phyloP scores from a whole-genome alignment of 2,113 vertebrate species.

The Sprattus sprattus region DNA sequence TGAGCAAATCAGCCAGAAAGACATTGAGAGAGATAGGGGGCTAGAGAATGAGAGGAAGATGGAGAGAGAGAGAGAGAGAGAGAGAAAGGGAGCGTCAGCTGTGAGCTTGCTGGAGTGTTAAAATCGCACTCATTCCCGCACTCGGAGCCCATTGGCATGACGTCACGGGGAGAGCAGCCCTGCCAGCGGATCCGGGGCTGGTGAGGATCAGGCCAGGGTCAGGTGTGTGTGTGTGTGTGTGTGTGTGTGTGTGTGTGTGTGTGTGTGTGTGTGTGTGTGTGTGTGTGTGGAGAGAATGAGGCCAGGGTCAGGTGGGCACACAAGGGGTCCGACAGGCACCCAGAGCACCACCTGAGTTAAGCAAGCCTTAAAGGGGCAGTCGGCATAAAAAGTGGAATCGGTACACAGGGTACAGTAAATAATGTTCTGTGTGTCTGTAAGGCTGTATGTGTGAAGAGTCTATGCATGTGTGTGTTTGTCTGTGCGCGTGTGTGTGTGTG shows the following conservation, averaged over 20 bases:
- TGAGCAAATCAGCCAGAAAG: background rate
- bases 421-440: background rate
- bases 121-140: background rate
- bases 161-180: background rate
- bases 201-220: too few species aligned
- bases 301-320: background rate
- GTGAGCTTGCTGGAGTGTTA: constrained; percentile 14
- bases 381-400: background rate
- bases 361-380: background rate
- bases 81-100: background rate
- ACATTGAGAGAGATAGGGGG: background rate
- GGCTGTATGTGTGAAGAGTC: background rate
- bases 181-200: background rate
- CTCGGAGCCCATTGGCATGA: background rate
- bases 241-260: too few species aligned
- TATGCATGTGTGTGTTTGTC: too few species aligned
- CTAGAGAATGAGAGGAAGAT: background rate
- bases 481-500: too few species aligned
- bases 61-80: background rate
- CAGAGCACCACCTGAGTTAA: background rate
- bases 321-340: background rate
- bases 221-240: too few species aligned
- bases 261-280: too few species aligned
- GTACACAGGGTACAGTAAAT: background rate
- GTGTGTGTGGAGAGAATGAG: too few species aligned